Base-by-base conservation (phyloP, 2,888 invertebrate genomes). In the Megaustenia siamemsis region DNA sequence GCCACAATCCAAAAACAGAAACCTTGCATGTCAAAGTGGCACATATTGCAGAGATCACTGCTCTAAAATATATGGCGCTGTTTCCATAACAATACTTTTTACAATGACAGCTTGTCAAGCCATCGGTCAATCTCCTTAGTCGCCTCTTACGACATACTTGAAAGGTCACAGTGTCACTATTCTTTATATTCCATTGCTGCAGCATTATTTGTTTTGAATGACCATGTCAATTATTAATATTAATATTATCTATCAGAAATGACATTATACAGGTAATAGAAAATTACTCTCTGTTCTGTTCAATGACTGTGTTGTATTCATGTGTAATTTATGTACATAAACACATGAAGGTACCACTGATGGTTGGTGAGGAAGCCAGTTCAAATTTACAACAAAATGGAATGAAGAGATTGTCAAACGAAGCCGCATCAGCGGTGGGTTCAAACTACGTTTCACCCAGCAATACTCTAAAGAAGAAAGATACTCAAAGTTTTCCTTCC, bases 401-500 rank as follows among this genome's bases (percentile, higher is more conserved):
- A 5, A 53, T 45, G 49, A 68, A 53, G 53, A 45, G 38, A 15
- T 0, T 43, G 68, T 1, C 38, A 3, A n/a, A 60, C 35, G 53
- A 71, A 60, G 71, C 69, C 4, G 43, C 73, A 40, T 28, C 28
- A 18, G 82, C 56, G 8, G 35, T 68, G n/a, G 66, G 78, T 43
- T 45, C 66, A n/a, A 45, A 69, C 69, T 56, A 66, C 21, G 38
- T 60, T 40, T 60, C 73, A 21, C 40, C 56, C 28, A 35, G 18
- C 60, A 60, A 60, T 66, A 53, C 28, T 12, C 69, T 69, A 12
- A 80, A 18, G 32, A 80, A 45, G 53, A 82, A 32, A 73, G 60
- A 73, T 2, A 40, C 60, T 12, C 49, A 71, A n/a, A 53, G 71
- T n/a, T 82, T 82, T 32, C 82, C 82, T 15, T 82, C 82, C 1